These are phyloP conservation scores for Calyptomena viridis DNA, from an alignment of 2,113 vertebrate genomes.

Conservation along the genomic window DNA sequence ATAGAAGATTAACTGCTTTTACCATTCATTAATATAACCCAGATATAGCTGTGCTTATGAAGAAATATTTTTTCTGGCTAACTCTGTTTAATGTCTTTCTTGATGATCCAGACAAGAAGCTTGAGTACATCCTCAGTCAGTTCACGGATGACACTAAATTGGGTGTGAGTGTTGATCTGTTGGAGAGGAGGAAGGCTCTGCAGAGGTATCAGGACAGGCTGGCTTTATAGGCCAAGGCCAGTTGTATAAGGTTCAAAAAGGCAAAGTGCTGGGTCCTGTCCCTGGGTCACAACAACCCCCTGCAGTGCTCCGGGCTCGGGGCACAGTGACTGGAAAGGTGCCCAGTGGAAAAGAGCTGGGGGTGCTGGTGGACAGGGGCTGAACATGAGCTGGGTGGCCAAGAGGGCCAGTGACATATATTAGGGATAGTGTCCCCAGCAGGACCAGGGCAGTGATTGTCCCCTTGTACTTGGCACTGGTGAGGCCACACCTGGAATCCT, in stretches of 20 bases:
- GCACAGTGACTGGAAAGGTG: background rate
- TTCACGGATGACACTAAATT: background rate
- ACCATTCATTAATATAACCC: background rate
- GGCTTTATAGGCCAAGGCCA: background rate
- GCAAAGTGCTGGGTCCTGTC: background rate
- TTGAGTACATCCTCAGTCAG: background rate
- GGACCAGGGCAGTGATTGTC: background rate
- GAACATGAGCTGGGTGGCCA: background rate
- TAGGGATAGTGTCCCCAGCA: background rate
- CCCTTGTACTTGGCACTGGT: fast-evolving
- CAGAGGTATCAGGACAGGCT: background rate
- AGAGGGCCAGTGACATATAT: background rate
- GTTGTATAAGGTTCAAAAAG: background rate
- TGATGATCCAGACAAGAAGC: background rate
- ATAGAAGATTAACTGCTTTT: background rate
- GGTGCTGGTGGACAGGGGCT: background rate
- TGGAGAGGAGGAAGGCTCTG: background rate
- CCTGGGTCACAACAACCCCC: background rate
- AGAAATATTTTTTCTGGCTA: background rate
- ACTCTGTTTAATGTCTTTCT: background rate
- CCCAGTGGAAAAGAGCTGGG: background rate
- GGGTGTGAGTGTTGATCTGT: background rate
- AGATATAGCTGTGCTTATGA: background rate
- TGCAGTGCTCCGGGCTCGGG: background rate
- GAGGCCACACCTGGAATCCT: background rate